Conservation (phyloP, 2,888 invertebrate genomes). For the Iselma pallidipennis region DNA sequence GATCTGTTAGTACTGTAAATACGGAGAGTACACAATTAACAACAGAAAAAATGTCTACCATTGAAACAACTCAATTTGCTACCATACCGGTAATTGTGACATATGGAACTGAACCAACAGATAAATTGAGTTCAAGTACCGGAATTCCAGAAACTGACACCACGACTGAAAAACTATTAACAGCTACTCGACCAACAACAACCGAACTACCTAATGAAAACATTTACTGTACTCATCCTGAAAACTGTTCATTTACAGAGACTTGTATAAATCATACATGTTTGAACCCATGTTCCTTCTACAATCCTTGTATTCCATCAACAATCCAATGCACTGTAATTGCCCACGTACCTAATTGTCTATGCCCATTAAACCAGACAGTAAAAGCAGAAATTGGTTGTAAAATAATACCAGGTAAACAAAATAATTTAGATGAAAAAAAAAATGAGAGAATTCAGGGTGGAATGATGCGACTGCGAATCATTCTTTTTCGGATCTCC, state of each 20-base stretch:
- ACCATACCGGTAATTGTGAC: too few relatives aligned
- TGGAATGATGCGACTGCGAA: conserved; percentile 26
- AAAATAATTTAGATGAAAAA: conserved; percentile 20
- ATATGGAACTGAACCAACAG: too few relatives aligned
- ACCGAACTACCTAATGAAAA: background rate
- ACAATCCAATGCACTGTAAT: conserved; percentile 57
- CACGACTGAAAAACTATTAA: background rate
- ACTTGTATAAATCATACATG: conserved; percentile 59
- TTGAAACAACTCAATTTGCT: too few relatives aligned
- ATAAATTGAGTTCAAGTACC: background rate
- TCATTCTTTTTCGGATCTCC: conserved; percentile 21
- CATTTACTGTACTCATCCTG: conserved; percentile 20
- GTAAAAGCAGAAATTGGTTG: conserved; percentile 57
- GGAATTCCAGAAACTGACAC: conserved; percentile 1
- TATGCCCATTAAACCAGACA: conserved; percentile 58
- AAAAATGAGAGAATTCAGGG: background rate
- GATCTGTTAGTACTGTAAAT: background rate
- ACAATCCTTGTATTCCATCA: conserved; percentile 54
- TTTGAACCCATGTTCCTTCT: conserved; percentile 58
- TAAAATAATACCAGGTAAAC: conserved; percentile 66
- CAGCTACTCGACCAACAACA: conserved; percentile 6
- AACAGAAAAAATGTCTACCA: background rate
- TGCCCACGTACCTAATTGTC: conserved; percentile 62
- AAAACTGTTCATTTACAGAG: conserved; percentile 55
- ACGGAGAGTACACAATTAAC: background rate